Evolutionary conservation across 2,888 invertebrate species (phyloP), one percentile per base, ranked within the genome.

Genomic region (Polydrusus cervinus): DNA sequence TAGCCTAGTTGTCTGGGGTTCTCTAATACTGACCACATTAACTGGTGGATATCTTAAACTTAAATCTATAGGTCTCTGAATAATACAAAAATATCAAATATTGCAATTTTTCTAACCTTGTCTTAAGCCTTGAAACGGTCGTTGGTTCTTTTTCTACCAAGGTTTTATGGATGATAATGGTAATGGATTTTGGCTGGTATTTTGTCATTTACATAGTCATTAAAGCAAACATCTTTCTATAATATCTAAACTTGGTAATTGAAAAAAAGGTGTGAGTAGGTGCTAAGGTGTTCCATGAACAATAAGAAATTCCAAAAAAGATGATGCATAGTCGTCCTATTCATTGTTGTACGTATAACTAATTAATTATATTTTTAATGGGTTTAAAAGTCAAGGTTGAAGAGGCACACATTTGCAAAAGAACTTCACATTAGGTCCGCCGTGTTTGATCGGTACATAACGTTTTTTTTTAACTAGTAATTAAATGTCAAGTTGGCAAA

Each of bases 231-330:
- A 51, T 51, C 20, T 51, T 51, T 11, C 13, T 1, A 43, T n/a
- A 18, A 20, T 51, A 51, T 66, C 6, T 9, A n/a, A 45, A 64
- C 30, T 3, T 43, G 40, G 18, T 14, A 14, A 18, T 47, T 64
- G 14, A 20, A n/a, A 16, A 30, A n/a, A 64, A 55, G 40, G 43
- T 67, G 43, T 55, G 67, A 38, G 67, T 40, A 16, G 51, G 30
- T 11, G 20, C 16, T 40, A 34, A 34, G 34, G 34, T 34, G 34
- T 8, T 34, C 18, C 10, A 20, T 16, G 66, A 67, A 67, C 43
- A 53, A 53, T 67, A 53, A n/a, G 53, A 67, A 67, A 55, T 67
- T 67, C 67, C 55, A 67, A 53, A 67, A 67, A 55, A 67, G 67
- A 67, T 67, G 67, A 55, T 51, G 53, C 67, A 53, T 38, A 20